Evolutionary conservation across 2,113 vertebrate species (phyloP).

Genomic region (Dasyurus viverrinus): DNA sequence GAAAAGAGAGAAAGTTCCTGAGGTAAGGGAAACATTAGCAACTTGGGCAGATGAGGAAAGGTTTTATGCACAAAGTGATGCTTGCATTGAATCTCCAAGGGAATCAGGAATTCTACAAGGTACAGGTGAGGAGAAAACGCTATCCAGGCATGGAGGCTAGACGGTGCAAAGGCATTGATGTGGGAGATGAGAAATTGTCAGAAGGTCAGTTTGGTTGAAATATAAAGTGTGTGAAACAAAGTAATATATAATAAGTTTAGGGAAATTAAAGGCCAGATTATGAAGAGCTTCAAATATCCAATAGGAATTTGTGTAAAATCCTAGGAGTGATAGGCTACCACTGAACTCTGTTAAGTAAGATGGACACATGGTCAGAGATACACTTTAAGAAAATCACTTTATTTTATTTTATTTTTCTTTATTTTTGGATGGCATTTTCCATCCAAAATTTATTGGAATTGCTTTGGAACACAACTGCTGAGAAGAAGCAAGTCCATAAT

Average conservation of each 20-base stretch:
- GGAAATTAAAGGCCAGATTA: background rate
- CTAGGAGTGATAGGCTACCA: background rate
- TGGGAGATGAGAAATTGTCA: background rate
- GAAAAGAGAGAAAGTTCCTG: background rate
- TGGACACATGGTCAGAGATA: background rate
- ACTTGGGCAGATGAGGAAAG: too few species aligned
- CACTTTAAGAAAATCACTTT: background rate
- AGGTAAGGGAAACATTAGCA: too few species aligned
- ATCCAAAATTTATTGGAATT: too few species aligned
- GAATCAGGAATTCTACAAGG: background rate
- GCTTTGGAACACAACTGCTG: too few species aligned
- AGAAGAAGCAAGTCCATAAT: too few species aligned
- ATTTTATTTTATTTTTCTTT: background rate
- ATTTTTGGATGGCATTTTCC: too few species aligned
- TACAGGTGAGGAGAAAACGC: background rate
- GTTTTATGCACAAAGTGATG: too few species aligned
- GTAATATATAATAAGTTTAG: background rate
- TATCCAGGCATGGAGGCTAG: background rate
- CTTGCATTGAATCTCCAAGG: background rate
- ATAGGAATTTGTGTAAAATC: background rate
- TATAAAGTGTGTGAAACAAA: background rate
- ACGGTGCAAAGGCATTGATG: background rate
- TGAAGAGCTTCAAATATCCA: background rate
- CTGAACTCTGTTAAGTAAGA: background rate
- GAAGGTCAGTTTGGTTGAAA: background rate